A percentile compares a stretch with the other conserved stretches of the same genome.
Evolutionary conservation across 2,797 vertebrate species (phyloP).

Genomic region (Typhlichthys subterraneus): DNA sequence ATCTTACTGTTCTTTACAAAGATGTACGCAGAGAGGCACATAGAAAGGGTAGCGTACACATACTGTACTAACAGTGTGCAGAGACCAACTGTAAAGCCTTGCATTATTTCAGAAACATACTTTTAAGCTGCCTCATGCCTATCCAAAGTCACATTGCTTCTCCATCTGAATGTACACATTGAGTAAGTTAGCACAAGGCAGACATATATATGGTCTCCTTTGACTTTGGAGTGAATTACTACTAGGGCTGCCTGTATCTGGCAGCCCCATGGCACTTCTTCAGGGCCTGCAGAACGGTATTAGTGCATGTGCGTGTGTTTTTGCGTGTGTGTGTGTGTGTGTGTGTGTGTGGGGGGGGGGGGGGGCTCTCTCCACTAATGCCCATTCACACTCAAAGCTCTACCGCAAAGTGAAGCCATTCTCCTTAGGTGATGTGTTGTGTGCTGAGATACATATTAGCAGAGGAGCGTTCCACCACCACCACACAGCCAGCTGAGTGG

Average conservation of each 20-base stretch:
- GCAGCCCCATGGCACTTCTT: slow-evolving; percentile 55
- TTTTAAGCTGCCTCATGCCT: too few species aligned
- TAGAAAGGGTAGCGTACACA: slow-evolving; percentile 6
- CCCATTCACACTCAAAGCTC: slow-evolving; percentile 18
- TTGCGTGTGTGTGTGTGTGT: neutral
- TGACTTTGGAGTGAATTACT: slow-evolving; percentile 42
- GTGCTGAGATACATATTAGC: slow-evolving; percentile 43
- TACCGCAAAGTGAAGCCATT: slow-evolving; percentile 28
- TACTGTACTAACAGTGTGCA: slow-evolving; percentile 2
- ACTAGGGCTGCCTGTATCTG: slow-evolving; percentile 43
- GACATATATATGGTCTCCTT: slow-evolving; percentile 32
- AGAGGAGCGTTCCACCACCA: slow-evolving; percentile 13
- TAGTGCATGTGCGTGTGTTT: neutral
- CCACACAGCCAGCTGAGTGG: slow-evolving; percentile 42
- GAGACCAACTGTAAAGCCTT: neutral
- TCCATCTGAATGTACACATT: slow-evolving; percentile 36
- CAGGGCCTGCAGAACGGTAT: slow-evolving; percentile 36
- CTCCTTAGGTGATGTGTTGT: slow-evolving; percentile 25
- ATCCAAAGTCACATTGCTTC: neutral
- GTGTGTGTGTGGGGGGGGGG: neutral
- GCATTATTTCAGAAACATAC: neutral
- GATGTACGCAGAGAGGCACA: slow-evolving; percentile 6
- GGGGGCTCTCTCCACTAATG: neutral
- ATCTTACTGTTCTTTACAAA: slow-evolving; percentile 53
- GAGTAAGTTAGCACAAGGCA: slow-evolving; percentile 28